phyloP scores from a whole-genome alignment of 1,140 invertebrate genomes.

The Holcopasites calliopsidis region DNA sequence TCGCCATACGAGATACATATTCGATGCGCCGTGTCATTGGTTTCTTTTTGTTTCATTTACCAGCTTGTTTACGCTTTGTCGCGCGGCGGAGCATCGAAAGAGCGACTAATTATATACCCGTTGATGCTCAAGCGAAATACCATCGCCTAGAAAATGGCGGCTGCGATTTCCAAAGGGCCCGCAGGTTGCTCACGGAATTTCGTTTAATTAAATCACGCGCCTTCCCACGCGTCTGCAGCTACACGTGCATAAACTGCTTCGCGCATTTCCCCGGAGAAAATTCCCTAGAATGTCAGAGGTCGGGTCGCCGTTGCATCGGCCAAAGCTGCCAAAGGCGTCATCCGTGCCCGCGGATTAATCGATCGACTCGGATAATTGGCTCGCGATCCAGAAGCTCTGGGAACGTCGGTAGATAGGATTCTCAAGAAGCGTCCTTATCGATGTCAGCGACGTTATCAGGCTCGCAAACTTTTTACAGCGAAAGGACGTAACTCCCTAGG shows the following conservation, averaged over 20 bases:
- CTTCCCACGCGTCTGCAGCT: not conserved
- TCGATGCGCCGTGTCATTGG: not conserved
- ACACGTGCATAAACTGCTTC: conserved; percentile 6
- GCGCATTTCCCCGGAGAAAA: not conserved
- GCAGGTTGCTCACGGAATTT: not conserved
- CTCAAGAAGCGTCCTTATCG: too few relatives aligned
- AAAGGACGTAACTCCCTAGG: too few relatives aligned
- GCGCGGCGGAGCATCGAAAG: not conserved
- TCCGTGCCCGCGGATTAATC: conserved; percentile 3
- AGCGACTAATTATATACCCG: not conserved
- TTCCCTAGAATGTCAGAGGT: not conserved
- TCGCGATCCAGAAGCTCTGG: not conserved
- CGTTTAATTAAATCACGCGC: conserved; percentile 23
- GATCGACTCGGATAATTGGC: not conserved
- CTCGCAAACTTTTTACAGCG: not conserved
- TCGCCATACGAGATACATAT: too few relatives aligned
- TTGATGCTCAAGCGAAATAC: not conserved
- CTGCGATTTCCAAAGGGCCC: not conserved
- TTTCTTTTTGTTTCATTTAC: not conserved
- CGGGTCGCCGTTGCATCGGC: not conserved
- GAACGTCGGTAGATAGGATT: too few relatives aligned
- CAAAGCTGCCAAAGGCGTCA: not conserved
- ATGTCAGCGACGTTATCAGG: not conserved
- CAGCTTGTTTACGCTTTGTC: not conserved
- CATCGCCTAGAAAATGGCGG: not conserved